Conservation (phyloP, 2,888 invertebrate genomes). For the Phorcus lineatus region DNA sequence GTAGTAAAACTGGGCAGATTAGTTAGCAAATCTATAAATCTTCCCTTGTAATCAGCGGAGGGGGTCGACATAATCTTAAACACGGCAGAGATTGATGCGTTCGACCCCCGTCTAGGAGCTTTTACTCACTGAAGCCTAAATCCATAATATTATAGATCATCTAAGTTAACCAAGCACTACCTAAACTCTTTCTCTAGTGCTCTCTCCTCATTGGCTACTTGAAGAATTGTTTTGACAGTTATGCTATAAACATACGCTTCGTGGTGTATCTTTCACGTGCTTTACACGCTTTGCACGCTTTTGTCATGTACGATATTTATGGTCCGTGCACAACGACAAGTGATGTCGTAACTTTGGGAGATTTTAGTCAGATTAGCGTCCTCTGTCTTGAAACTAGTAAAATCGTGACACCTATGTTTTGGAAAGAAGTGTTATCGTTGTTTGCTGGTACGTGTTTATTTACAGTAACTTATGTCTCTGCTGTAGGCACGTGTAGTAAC, state of each 20-base stretch:
- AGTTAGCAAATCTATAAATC: slow-evolving; percentile 1
- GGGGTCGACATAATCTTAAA: too few relatives aligned
- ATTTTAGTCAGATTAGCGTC: too few relatives aligned
- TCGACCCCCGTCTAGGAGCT: not conserved
- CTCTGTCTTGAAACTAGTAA: too few relatives aligned
- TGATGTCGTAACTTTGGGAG: too few relatives aligned
- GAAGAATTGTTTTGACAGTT: not conserved
- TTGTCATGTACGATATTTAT: not conserved
- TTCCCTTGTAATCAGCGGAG: not conserved
- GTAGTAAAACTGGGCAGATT: not conserved
- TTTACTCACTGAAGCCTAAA: not conserved
- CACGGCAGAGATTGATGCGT: not conserved
- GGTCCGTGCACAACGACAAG: not conserved
- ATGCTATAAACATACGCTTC: not conserved
- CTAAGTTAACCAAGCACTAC: not conserved
- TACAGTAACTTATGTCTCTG: too few relatives aligned
- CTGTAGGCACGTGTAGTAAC: too few relatives aligned
- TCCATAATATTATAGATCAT: not conserved
- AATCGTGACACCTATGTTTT: too few relatives aligned
- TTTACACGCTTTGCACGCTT: not conserved
- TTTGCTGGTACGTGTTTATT: too few relatives aligned
- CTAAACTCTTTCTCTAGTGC: not conserved
- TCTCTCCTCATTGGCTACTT: not conserved
- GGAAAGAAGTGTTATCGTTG: too few relatives aligned
- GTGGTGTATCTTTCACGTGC: not conserved